Percentiles rank a stretch among this genome's conserved stretches.
These are phyloP conservation scores for Actinopyga echinites DNA, from an alignment of 53 echinoderm and acorn worm genomes.

Conservation along the genomic window DNA sequence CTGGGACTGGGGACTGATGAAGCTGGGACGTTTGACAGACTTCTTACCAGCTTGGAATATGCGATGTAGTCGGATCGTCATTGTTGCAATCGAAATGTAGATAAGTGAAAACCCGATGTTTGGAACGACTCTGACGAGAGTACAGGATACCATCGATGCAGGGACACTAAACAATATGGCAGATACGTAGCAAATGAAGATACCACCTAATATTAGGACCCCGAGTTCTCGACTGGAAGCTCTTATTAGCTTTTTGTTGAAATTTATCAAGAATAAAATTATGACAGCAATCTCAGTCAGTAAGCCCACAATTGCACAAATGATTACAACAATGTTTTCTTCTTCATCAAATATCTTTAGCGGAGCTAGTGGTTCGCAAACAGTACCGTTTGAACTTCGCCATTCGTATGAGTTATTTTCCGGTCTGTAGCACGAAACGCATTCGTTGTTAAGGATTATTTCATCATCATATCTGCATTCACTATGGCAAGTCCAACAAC, in stretches of 20 bases:
- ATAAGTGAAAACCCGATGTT: constrained; percentile 72
- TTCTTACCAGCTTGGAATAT: constrained; percentile 81
- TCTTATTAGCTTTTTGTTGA: constrained; percentile 74
- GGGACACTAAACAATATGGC: constrained; percentile 61
- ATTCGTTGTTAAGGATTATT: constrained; percentile 53
- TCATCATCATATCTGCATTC: constrained; percentile 58
- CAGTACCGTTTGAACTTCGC: constrained; percentile 22
- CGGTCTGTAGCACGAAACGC: constrained; percentile 63
- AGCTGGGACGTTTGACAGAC: constrained; percentile 78
- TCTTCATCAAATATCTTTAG: constrained; percentile 46
- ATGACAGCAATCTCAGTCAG: constrained; percentile 48
- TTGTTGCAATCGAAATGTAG: constrained; percentile 82
- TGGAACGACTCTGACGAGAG: constrained; percentile 63
- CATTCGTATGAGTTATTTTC: constrained; percentile 54
- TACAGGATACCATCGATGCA: constrained; percentile 42
- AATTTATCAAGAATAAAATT: constrained; percentile 66
- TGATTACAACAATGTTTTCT: constrained; percentile 34
- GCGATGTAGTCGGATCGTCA: constrained; percentile 83
- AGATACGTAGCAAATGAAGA: constrained; percentile 57
- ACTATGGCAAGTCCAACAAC: constrained; percentile 79
- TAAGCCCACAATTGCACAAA: constrained; percentile 54
- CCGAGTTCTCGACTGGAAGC: constrained; percentile 89
- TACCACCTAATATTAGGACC: constrained; percentile 80
- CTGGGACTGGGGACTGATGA: constrained; percentile 84
- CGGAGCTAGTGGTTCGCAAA: constrained; percentile 27